Evolutionary conservation across 2,888 invertebrate species (phyloP), one percentile per base, ranked within the genome.

Genomic region (Ophioninae sp.): DNA sequence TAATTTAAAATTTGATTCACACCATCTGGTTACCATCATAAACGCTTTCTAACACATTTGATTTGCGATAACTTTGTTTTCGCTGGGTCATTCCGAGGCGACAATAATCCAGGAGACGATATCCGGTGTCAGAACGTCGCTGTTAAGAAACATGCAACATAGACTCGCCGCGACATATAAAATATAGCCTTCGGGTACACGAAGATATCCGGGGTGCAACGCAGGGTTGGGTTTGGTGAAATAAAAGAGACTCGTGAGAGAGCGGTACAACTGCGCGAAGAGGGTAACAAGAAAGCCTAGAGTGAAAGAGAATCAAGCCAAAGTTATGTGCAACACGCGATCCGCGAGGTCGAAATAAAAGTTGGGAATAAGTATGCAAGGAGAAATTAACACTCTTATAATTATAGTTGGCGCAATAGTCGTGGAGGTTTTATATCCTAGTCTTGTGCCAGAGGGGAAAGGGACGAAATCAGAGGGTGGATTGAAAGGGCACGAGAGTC

Each of bases 311-410:
- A 68, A 59, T 73, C 51, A 22, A 63, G 72, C 39, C 39, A 72
- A 77, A 82, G 75, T 79, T 76, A 77, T 69, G 68, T 41, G 68
- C 41, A 78, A 68, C 72, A 76, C 73, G 76, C 67, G 79, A 65
- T 67, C 39, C 41, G 76, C 58, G 73, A 68, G 84, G 68, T 77
- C 59, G 79, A 68, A 82, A 84, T 73, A 79, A 75, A 69, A 82
- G 74, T 82, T 79, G 77, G 81, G 65, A 82, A 82, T 80, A 83
- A 86, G 73, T 83, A 85, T 80, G 81, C 82, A 79, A 86, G 77
- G 58, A 58, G 67, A 86, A 87, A 81, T 84, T 84, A 83, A 86
- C 86, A 85, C 83, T 81, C 79, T 85, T 82, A 83, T 86, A 85
- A 87, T 87, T 83, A 85, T 87, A 77, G 81, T 82, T 68, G 84